Percentiles rank a stretch among this genome's conserved stretches.
Conservation (phyloP, 1,140 invertebrate species). For the Conus ventricosus region DNA sequence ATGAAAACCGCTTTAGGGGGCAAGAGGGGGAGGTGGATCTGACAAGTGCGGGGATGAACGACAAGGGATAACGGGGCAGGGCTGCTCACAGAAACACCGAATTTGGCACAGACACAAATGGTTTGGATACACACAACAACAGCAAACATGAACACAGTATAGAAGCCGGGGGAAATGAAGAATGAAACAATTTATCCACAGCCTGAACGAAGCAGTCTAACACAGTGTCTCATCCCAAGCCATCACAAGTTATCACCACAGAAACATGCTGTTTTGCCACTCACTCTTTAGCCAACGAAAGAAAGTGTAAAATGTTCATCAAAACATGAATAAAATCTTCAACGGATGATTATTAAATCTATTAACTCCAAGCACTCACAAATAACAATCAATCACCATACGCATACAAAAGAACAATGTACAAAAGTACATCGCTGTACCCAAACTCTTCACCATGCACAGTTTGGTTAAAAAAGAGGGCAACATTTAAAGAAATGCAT, state of each 20-base stretch:
- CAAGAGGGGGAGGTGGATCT: no score
- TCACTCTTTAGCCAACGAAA: not conserved
- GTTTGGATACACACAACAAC: not conserved
- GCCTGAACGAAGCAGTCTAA: not conserved
- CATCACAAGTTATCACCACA: not conserved
- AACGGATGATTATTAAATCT: not conserved
- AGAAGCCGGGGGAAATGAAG: not conserved
- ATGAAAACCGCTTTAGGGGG: not conserved
- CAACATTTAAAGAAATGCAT: not conserved
- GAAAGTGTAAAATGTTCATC: not conserved
- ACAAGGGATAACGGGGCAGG: not conserved
- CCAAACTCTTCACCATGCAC: not conserved
- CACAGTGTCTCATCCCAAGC: not conserved
- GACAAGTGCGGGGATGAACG: no score
- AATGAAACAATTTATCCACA: not conserved
- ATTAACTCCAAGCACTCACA: not conserved
- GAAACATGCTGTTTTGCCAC: not conserved
- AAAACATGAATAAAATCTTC: not conserved
- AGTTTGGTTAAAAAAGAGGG: not conserved
- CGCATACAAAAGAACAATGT: not conserved
- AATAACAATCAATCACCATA: not conserved
- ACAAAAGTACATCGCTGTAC: not conserved
- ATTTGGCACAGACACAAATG: not conserved
- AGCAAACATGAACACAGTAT: not conserved
- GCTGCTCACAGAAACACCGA: not conserved